Percentiles rank a stretch among this genome's conserved stretches.
These are phyloP conservation scores for Acinonyx jubatus DNA, from an alignment of 2,113 vertebrate genomes.

Conservation along the genomic window DNA sequence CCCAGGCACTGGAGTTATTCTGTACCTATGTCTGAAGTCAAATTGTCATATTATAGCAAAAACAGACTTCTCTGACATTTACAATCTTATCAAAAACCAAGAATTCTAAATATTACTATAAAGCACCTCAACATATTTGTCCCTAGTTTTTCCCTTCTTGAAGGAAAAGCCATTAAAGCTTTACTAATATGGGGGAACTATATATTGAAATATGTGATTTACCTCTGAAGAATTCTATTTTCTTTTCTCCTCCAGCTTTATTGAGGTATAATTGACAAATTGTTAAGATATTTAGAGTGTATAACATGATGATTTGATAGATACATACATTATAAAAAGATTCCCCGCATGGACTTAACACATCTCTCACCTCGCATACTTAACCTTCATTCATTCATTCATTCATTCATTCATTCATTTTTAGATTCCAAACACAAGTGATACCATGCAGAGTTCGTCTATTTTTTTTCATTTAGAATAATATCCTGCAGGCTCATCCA, in stretches of 20 bases:
- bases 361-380: neutral
- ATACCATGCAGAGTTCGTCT: neutral
- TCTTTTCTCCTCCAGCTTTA: neutral
- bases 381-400: neutral
- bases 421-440: neutral
- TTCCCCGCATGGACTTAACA: neutral
- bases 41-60: neutral
- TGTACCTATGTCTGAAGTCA: neutral
- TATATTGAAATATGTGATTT: neutral
- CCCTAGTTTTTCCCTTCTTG: slow-evolving; percentile 13
- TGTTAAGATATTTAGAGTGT: neutral
- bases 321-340: neutral
- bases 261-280: neutral
- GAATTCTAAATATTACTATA: slow-evolving; percentile 20
- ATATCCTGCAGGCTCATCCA: neutral
- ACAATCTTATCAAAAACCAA: neutral
- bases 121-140: neutral
- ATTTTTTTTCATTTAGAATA: neutral
- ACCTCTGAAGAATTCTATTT: slow-evolving; percentile 40
- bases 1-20: neutral
- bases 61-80: neutral
- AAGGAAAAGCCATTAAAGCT: neutral
- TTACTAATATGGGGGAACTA: neutral
- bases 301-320: neutral
- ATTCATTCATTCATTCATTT: neutral